Conservation (phyloP, 2,888 invertebrate genomes). For the Thysanoteuthis rhombus region DNA sequence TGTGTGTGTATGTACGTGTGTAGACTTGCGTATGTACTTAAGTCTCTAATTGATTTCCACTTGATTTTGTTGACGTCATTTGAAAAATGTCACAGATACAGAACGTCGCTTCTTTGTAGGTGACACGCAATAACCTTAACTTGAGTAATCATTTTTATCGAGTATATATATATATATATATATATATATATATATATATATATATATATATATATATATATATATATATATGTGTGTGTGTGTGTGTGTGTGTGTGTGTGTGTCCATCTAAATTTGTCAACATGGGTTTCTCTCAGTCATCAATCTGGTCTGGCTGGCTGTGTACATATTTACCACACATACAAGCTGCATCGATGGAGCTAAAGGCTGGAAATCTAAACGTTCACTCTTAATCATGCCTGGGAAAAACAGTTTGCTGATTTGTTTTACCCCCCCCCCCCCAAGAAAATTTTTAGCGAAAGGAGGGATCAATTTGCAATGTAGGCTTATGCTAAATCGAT, state of each 20-base stretch:
- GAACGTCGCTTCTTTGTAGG: neutral
- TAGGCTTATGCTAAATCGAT: too few species aligned
- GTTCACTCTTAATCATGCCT: too few species aligned
- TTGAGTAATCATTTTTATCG: neutral
- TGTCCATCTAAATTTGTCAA: too few species aligned
- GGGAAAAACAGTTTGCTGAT: too few species aligned
- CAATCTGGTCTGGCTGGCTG: too few species aligned
- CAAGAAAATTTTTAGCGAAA: too few species aligned
- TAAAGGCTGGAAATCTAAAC: too few species aligned
- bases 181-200: neutral
- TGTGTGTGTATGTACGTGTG: neutral
- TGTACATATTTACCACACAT: too few species aligned
- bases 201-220: constrained; percentile 1
- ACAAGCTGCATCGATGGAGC: too few species aligned
- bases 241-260: neutral
- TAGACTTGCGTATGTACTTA: neutral
- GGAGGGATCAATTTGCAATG: too few species aligned
- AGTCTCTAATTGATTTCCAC: neutral
- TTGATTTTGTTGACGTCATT: neutral
- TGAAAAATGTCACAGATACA: neutral
- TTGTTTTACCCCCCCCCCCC: too few species aligned
- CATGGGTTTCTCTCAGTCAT: too few species aligned
- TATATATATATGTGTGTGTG: neutral
- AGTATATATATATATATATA: neutral
- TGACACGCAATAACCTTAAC: neutral